These are phyloP conservation scores for Peromyscus aztecus DNA, from an alignment of 2,797 vertebrate species.

Conservation along the genomic window DNA sequence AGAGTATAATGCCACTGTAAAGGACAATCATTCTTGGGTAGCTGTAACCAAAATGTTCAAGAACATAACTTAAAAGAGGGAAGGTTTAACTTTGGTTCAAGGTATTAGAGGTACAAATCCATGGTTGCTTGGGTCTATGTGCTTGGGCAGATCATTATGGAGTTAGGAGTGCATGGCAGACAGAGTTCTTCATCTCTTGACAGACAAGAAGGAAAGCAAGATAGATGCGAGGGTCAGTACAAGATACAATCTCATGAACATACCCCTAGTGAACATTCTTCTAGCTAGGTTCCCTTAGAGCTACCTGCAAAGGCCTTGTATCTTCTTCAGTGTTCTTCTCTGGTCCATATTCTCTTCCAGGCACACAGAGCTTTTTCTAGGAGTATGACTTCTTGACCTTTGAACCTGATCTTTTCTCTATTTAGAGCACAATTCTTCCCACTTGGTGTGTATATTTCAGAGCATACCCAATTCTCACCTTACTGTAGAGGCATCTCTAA, in stretches of 20 bases:
- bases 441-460: not conserved
- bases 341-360: not conserved
- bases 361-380: not conserved
- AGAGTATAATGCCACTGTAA: not conserved
- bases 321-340: not conserved
- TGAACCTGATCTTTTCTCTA: not conserved
- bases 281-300: not conserved
- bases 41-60: not conserved
- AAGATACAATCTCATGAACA: not conserved
- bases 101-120: not conserved
- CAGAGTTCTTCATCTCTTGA: not conserved
- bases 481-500: not conserved
- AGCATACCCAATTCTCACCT: not conserved
- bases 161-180: not conserved
- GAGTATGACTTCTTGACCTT: not conserved
- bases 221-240: not conserved
- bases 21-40: not conserved
- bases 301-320: no score
- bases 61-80: not conserved
- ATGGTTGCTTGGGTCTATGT: not conserved
- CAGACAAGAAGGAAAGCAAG: not conserved
- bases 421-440: not conserved
- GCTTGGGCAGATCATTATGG: not conserved
- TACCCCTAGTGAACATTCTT: not conserved
- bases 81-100: not conserved